These are phyloP conservation scores for Drosophila anceps DNA, from an alignment of 2,888 invertebrate genomes.

Conservation along the genomic window DNA sequence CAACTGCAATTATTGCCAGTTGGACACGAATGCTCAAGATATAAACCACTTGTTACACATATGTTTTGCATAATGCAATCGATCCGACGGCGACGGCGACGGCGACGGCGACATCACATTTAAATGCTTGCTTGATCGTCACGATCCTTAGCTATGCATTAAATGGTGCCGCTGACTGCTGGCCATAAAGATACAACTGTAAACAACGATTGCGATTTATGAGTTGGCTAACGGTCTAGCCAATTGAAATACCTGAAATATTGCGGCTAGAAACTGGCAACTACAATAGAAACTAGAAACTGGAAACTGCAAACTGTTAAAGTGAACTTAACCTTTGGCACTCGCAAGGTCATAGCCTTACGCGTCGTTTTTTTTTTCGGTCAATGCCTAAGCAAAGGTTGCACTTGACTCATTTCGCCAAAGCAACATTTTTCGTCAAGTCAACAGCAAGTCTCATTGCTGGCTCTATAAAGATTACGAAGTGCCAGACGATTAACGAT, in stretches of 20 bases:
- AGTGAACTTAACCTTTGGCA: constrained; percentile 19
- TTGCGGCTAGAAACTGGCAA: neutral
- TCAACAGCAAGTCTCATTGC: neutral
- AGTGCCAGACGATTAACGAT: neutral
- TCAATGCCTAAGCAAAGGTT: constrained; percentile 20
- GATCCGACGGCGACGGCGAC: neutral
- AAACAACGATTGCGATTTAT: constrained; percentile 26
- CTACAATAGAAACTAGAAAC: neutral
- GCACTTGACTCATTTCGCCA: constrained; percentile 12
- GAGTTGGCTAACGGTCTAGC: constrained; percentile 3
- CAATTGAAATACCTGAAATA: constrained; percentile 15
- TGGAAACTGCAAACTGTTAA: neutral
- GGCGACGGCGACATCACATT: no score
- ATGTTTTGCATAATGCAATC: constrained; percentile 13
- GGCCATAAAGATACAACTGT: constrained; percentile 27
- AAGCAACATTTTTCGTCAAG: neutral
- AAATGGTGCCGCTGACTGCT: neutral
- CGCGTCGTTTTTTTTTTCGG: neutral
- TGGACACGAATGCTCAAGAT: neutral
- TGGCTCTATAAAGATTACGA: constrained; percentile 5
- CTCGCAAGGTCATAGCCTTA: constrained; percentile 6
- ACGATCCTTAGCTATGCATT: constrained; percentile 19
- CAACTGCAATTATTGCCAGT: neutral
- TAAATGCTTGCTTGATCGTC: no score
- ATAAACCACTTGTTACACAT: neutral